Percentiles rank a stretch among this genome's conserved stretches.
Evolutionary conservation across 2,113 vertebrate species (phyloP).

Genomic region (Rana temporaria): DNA sequence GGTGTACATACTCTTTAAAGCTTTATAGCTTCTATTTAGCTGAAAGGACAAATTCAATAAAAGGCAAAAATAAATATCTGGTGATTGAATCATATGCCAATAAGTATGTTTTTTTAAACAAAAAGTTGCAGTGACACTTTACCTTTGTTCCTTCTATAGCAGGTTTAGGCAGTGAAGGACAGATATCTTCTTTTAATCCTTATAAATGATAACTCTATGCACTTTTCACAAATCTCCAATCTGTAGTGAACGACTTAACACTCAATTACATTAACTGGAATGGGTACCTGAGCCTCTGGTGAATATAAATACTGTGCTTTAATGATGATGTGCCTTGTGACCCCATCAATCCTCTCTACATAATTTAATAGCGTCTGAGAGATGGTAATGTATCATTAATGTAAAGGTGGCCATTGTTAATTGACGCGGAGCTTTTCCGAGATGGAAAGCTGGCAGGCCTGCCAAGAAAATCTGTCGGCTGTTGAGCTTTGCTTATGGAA

Average conservation of each 20-base stretch:
- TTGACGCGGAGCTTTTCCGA: conserved; percentile 30
- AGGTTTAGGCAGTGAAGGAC: too few relatives aligned
- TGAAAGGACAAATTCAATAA: too few relatives aligned
- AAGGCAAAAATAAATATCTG: too few relatives aligned
- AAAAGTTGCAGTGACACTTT: too few relatives aligned
- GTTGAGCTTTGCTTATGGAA: neutral
- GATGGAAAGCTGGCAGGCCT: conserved; percentile 20
- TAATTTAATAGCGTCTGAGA: conserved; percentile 38
- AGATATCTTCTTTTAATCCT: too few relatives aligned
- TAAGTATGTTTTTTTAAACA: too few relatives aligned
- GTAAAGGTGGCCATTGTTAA: conserved; percentile 37
- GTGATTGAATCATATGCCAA: too few relatives aligned
- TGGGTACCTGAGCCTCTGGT: conserved; percentile 23
- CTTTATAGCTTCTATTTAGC: too few relatives aligned
- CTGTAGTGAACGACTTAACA: neutral
- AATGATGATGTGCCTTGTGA: conserved; percentile 44
- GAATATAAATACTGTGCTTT: conserved; percentile 37
- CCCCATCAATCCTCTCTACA: conserved; percentile 35
- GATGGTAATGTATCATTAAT: conserved; percentile 41
- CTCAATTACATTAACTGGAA: conserved; percentile 22
- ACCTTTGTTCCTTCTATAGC: too few relatives aligned
- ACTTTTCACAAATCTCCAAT: conserved; percentile 1
- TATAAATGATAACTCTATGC: too few relatives aligned
- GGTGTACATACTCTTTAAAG: too few relatives aligned
- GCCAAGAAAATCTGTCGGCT: neutral